phyloP scores from a whole-genome alignment of 2,113 vertebrate species.

The Noctilio leporinus region DNA sequence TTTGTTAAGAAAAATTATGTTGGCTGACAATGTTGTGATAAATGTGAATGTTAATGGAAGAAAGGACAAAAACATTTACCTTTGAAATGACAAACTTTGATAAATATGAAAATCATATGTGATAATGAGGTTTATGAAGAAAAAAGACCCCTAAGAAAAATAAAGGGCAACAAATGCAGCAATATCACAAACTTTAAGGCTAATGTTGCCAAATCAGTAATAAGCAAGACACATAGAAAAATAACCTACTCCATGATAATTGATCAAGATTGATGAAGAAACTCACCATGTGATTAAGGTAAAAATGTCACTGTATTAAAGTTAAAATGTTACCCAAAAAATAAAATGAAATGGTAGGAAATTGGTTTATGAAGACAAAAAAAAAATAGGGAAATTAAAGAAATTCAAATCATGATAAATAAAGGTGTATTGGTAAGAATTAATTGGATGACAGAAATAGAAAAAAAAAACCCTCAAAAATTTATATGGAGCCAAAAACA shows the following conservation, averaged over 20 bases:
- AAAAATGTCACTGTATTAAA: conserved; percentile 28
- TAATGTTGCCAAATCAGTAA: neutral
- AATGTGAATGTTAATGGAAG: conserved; percentile 37
- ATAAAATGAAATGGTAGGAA: neutral
- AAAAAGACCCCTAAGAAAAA: neutral
- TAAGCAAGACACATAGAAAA: neutral
- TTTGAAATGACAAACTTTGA: conserved; percentile 48
- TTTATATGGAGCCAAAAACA: no score
- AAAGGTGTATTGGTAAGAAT: neutral
- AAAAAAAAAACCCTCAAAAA: no score
- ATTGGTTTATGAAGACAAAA: neutral
- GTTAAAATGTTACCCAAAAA: conserved; percentile 17
- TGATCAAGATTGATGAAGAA: conserved; percentile 28
- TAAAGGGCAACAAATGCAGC: neutral
- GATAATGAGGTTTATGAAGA: neutral
- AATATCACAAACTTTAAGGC: neutral
- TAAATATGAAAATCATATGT: conserved; percentile 23
- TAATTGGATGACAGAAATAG: no score
- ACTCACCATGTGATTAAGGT: conserved; percentile 28
- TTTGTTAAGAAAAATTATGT: conserved; percentile 40
- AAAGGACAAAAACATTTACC: conserved; percentile 51
- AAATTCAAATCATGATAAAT: neutral
- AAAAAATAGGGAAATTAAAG: neutral
- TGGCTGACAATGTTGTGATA: conserved; percentile 57
- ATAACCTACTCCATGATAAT: neutral